Percentiles rank a stretch among this genome's conserved stretches.
phyloP scores from a whole-genome alignment of 2,113 vertebrate species.

The Hyperopisus bebe region DNA sequence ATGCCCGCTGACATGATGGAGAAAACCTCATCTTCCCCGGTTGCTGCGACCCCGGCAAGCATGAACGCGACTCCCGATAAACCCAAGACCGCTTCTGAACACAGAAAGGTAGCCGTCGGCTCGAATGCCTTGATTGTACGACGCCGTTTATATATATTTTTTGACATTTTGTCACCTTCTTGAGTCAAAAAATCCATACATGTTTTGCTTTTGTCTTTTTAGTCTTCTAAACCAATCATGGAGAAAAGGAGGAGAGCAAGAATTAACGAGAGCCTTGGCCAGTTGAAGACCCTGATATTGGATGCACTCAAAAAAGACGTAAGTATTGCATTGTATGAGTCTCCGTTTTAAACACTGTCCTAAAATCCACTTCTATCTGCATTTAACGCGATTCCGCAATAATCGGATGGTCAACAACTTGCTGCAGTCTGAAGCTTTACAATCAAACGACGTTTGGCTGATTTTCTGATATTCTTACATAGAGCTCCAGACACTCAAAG shows the following conservation, averaged over 20 bases:
- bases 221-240: conserved; percentile 88
- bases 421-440: not conserved
- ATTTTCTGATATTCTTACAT: conserved; percentile 15
- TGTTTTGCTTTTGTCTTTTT: conserved; percentile 15
- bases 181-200: not conserved
- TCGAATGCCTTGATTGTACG: not conserved
- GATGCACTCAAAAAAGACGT: conserved; percentile 87
- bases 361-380: not conserved
- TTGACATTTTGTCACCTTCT: not conserved
- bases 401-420: not conserved
- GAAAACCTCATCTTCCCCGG: conserved; percentile 69
- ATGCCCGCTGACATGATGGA: conserved; percentile 81
- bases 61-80: conserved; percentile 68
- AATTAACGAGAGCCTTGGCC: conserved; percentile 81
- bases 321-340: conserved; percentile 43
- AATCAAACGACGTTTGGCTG: not conserved
- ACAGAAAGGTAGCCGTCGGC: conserved; percentile 73
- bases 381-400: not conserved
- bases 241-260: conserved; percentile 80
- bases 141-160: not conserved
- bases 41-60: conserved; percentile 67
- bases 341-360: not conserved
- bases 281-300: conserved; percentile 81
- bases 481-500: conserved; percentile 93
- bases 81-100: conserved; percentile 67